These are phyloP conservation scores for Dinocampus coccinellae DNA, from an alignment of 2,888 invertebrate genomes.

Conservation along the genomic window DNA sequence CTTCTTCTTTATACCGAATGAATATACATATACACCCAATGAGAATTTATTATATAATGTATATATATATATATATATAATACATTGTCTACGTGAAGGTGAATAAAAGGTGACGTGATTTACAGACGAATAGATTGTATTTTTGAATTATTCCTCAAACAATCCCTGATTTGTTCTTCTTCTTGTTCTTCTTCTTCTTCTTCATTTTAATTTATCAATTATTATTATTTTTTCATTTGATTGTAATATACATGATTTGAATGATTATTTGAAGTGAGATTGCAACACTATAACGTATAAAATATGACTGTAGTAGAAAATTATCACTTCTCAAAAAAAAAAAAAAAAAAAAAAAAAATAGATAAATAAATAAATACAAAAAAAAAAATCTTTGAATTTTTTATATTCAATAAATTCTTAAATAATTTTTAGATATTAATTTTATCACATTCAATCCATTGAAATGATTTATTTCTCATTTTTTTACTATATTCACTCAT, in stretches of 20 bases:
- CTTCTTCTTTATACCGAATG: not conserved
- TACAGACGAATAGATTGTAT: not conserved
- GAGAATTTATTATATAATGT: not conserved
- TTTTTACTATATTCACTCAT: not conserved
- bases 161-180: not conserved
- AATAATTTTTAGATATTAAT: not conserved
- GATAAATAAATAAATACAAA: no score
- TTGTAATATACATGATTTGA: not conserved
- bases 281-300: no score
- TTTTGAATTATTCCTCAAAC: not conserved
- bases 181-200: no score
- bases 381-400: not conserved
- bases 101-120: not conserved
- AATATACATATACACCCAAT: not conserved
- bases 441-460: no score
- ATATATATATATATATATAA: not conserved
- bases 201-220: no score
- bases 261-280: not conserved
- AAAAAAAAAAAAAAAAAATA: no score
- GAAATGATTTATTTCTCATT: no score
- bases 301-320: no score
- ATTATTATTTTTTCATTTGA: no score
- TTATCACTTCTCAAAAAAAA: no score
- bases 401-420: not conserved
- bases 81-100: not conserved